Evolutionary conservation across 2,113 vertebrate species (phyloP), one percentile per base, ranked within the genome.

Genomic region (Silurus asotus): DNA sequence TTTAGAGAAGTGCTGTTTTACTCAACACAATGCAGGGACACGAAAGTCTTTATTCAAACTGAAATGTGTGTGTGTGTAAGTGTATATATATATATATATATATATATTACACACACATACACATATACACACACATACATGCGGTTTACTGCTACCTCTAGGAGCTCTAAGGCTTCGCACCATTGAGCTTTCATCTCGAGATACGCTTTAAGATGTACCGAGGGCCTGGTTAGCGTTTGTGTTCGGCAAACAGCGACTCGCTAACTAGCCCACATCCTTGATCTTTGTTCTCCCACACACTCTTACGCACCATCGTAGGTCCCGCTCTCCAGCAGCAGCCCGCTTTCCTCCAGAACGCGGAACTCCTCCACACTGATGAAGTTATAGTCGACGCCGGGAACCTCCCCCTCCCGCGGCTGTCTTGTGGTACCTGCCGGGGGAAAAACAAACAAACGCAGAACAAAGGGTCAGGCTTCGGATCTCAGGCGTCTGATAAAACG

Each of bases 351-450:
- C 93, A 99, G 95, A 0, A 96, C 95, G 83, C 96, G 96, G 78
- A 99, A 99, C 87, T 99, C 97, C 64, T 95, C 97, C 90, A 98
- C 97, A 28, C 96, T 96, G 96, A 99, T 99, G 95, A 99, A 99
- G 89, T 99, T 99, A 92, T 99, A 99, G 94, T 99, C 98, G 92
- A 99, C 97, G 55, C 97, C 98, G 6, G 98, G 97, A 84, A 99
- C 97, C 86, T 99, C 98, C 83, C 97, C 97, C 92, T 99, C 98
- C 87, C 98, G 95, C 89, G 98, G 98, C 92, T 96, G 96, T 91
- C 98, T 96, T n/a, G 98, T 99, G 89, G 98, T 99, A 92, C 98
- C 98, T 99, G 95, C 86, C 91, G 90, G 89, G 91, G 72, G 72
- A 55, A 93, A 89, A 74, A 84, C 0, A 14, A 2, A 56, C 1